Percentiles rank a stretch among this genome's conserved stretches.
Evolutionary conservation across 2,888 invertebrate genomes (phyloP).

Genomic region (Pediacus dermestoides): DNA sequence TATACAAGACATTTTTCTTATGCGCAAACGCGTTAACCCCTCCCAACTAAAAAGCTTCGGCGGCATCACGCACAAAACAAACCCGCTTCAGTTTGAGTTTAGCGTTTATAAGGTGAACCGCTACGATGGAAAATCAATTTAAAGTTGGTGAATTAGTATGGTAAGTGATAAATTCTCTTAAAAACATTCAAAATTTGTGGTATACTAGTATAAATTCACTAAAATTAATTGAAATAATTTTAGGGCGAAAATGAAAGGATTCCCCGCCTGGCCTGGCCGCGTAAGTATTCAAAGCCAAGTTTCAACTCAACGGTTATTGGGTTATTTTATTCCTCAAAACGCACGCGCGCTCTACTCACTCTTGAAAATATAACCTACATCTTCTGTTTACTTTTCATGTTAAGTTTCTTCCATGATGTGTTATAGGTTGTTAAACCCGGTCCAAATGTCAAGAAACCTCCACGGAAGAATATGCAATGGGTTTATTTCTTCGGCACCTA

Average conservation of each 20-base stretch:
- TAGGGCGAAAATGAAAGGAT: slow-evolving; percentile 98
- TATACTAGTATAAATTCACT: slow-evolving; percentile 34
- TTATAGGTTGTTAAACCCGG: slow-evolving; percentile 79
- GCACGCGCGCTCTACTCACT: slow-evolving; percentile 22
- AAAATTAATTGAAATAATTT: slow-evolving; percentile 39
- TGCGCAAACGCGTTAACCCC: too few relatives aligned
- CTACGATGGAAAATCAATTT: slow-evolving; percentile 56
- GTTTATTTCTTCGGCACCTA: slow-evolving; percentile 94
- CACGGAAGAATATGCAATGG: slow-evolving; percentile 77
- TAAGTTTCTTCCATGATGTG: slow-evolving; percentile 30
- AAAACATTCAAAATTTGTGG: slow-evolving; percentile 6
- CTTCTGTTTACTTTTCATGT: slow-evolving; percentile 9
- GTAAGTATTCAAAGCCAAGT: slow-evolving; percentile 61
- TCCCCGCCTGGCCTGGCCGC: slow-evolving; percentile 95
- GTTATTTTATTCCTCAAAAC: slow-evolving; percentile 36
- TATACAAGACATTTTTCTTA: too few relatives aligned
- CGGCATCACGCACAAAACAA: slow-evolving; percentile 31
- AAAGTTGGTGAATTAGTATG: slow-evolving; percentile 68
- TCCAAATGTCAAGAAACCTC: slow-evolving; percentile 70
- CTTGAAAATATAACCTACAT: slow-evolving; percentile 22
- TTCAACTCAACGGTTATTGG: slow-evolving; percentile 50
- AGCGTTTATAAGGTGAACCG: not conserved
- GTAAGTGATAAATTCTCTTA: slow-evolving; percentile 51
- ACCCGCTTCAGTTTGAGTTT: slow-evolving; percentile 38
- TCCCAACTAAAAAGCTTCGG: slow-evolving; percentile 6